Base-by-base conservation (phyloP, 1,140 invertebrate species). In the Pseudomyrmex flavicornis region DNA sequence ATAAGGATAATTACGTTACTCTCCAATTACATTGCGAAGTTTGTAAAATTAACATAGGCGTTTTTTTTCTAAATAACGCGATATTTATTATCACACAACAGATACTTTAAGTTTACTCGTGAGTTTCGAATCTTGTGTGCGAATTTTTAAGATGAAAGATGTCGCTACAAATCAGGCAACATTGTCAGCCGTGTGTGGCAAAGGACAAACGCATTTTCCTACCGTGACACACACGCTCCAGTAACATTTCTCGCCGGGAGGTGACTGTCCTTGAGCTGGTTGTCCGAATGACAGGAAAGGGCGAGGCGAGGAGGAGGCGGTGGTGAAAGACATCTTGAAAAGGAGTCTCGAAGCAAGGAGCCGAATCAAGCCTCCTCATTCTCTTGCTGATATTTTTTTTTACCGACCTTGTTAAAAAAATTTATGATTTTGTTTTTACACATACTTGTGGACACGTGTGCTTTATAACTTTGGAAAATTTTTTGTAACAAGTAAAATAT, bases 181-280 rank as follows among this genome's bases (percentile, higher is more conserved):
- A 83, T 76, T 50, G 80, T 83, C 80, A 17, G 44, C 4, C 15
- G 35, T n/a, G 61, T 63, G n/a, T 35, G 35, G 26, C 48, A 82
- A 83, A 63, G 72, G 52, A 83, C 48, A 72, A 59, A 84, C 46
- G 22, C 74, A 80, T 88, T 87, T 84, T 87, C 58, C 68, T 61
- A 62, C 54, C 54, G 10, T 84, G 86, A 66, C 82, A 62, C 86
- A 87, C 63, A 65, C 83, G 85, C 73, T 84, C 62, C 82, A 63
- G 80, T 87, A 83, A 80, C 76, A 72, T 76, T 75, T 82, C 82
- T 84, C 68, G 63, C 62, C 61, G 59, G 76, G 76, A 84, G 68
- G 65, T 79, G 58, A 56, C 82, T 87, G 82, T 88, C 86, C 86
- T 88, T 87, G 86, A 87, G 86, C 85, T 68, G 86, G 26, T 86